Percentiles rank a stretch among this genome's conserved stretches.
Evolutionary conservation across 2,888 invertebrate species (phyloP).

Genomic region (Trissoscelio sp.): DNA sequence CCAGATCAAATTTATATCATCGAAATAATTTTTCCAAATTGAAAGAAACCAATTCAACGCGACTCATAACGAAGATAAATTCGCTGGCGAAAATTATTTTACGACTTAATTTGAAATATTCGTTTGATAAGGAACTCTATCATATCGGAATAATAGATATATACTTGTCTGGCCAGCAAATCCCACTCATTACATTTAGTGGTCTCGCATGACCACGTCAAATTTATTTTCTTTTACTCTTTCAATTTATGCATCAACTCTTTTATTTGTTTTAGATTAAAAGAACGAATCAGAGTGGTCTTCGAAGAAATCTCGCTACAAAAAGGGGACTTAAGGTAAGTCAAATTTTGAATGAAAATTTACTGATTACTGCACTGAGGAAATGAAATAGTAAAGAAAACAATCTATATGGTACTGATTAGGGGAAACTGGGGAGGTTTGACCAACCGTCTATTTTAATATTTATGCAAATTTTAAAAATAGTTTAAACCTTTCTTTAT

Average conservation of each 20-base stretch:
- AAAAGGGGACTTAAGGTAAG: constrained; percentile 91
- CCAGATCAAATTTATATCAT: constrained; percentile 57
- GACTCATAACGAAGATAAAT: constrained; percentile 58
- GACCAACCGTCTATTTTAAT: too few relatives aligned
- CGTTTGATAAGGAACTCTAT: not conserved
- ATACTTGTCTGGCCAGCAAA: not conserved
- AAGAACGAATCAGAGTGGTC: constrained; percentile 91
- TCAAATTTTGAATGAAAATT: too few relatives aligned
- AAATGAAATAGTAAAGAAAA: too few relatives aligned
- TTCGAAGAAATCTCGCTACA: constrained; percentile 92
- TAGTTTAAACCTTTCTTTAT: too few relatives aligned
- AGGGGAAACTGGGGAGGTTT: too few relatives aligned
- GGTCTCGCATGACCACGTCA: not conserved
- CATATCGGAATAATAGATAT: constrained; percentile 11
- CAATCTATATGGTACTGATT: too few relatives aligned
- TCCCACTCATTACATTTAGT: constrained; percentile 3
- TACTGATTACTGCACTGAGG: too few relatives aligned
- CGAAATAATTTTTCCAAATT: constrained; percentile 65
- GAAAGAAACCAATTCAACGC: constrained; percentile 63
- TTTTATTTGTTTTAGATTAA: constrained; percentile 84
- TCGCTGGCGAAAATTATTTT: constrained; percentile 41
- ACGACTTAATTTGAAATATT: constrained; percentile 34
- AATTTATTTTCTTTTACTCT: too few relatives aligned
- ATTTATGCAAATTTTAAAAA: too few relatives aligned
- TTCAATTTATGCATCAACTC: constrained; percentile 5